These are phyloP conservation scores for Halocaridina rubra DNA, from an alignment of 2,888 invertebrate genomes.

Conservation along the genomic window DNA sequence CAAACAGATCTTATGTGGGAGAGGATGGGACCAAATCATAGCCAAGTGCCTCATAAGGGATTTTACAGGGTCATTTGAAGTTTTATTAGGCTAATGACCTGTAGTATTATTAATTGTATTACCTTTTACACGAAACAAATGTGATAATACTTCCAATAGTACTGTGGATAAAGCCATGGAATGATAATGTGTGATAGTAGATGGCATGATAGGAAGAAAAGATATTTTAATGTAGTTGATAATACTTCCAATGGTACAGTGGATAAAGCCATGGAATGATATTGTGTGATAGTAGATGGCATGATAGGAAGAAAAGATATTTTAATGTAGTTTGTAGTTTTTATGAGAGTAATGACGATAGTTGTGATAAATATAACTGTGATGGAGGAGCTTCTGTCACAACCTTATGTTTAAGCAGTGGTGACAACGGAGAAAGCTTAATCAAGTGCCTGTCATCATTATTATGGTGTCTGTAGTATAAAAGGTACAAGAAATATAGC, in stretches of 20 bases:
- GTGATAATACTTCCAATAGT: constrained; percentile 47
- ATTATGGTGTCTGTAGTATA: too few species aligned
- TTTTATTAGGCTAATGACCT: background rate
- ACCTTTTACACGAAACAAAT: constrained; percentile 27
- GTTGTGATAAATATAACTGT: too few species aligned
- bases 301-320: constrained; percentile 32
- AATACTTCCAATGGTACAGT: constrained; percentile 38
- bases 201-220: constrained; percentile 32
- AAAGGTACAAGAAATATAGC: too few species aligned
- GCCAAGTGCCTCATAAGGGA: constrained; percentile 50
- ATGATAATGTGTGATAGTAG: constrained; percentile 25
- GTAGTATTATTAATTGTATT: constrained; percentile 19
- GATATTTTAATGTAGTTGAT: too few species aligned
- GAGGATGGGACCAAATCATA: constrained; percentile 54
- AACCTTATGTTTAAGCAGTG: too few species aligned
- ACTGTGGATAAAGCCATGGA: constrained; percentile 16
- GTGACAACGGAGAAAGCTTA: too few species aligned
- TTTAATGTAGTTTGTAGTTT: too few species aligned
- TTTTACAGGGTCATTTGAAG: constrained; percentile 44
- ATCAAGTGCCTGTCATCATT: too few species aligned
- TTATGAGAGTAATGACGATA: too few species aligned
- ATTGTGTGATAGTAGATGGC: constrained; percentile 36
- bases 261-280: constrained; percentile 12
- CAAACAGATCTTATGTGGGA: constrained; percentile 20
- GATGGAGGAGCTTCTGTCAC: too few species aligned